Conservation (phyloP, 2,797 vertebrate species). For the Rhyacichthys aspro region DNA sequence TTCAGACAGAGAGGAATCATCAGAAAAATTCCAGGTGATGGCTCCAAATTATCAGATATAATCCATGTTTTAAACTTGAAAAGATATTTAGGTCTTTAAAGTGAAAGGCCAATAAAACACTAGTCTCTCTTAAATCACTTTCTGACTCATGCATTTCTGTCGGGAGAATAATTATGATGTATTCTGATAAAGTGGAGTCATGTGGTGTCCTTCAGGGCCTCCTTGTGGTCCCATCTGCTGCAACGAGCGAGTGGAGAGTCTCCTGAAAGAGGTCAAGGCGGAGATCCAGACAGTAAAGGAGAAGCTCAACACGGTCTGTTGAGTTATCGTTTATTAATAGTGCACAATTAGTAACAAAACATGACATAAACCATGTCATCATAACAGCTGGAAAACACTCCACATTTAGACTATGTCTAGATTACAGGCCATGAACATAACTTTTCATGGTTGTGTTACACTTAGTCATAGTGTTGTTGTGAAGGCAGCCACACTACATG, state of each 20-base stretch:
- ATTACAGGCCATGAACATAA: background rate
- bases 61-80: too few relatives aligned
- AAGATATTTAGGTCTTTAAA: too few relatives aligned
- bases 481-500: background rate
- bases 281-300: conserved; percentile 89
- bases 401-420: too few relatives aligned
- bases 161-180: background rate
- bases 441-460: too few relatives aligned
- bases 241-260: conserved; percentile 85
- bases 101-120: too few relatives aligned
- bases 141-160: background rate
- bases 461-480: too few relatives aligned
- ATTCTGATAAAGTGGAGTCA: background rate
- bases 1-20: too few relatives aligned
- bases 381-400: too few relatives aligned
- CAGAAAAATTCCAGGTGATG: too few relatives aligned
- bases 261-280: conserved; percentile 83
- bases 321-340: background rate
- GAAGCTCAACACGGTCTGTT: conserved; percentile 85
- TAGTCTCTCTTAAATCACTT: too few relatives aligned
- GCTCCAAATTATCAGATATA: too few relatives aligned
- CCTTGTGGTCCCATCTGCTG: conserved; percentile 87
- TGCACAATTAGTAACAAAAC: background rate
- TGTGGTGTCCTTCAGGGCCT: conserved; percentile 75
- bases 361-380: too few relatives aligned